Base-by-base conservation (phyloP, 2,113 vertebrate species). In the Galbula dea region DNA sequence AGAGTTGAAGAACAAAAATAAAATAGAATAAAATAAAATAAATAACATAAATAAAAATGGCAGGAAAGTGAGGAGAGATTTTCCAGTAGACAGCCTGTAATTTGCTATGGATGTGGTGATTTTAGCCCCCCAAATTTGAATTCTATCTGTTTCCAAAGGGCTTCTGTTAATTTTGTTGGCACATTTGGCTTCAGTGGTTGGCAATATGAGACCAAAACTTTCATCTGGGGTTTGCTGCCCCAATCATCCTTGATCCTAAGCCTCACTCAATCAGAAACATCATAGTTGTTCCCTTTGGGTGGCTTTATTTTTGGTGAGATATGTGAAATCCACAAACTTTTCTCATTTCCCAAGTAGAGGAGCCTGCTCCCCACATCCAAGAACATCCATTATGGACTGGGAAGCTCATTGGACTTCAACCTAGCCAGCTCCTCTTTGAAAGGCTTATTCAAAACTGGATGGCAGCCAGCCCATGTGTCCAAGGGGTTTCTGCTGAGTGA, bases 71-170 rank as follows among this genome's bases (percentile, higher is more conserved):
- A 89, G 49, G 90, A 96, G 93, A 93, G 88, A 93, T 94, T 97
- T 97, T 96, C 91, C 96, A 95, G 90, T 77, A 91, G 91, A 54
- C 72, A 96, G 65, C 36, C 94, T 97, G 74, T 96, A 97, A 97
- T 97, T 97, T 96, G 79, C 94, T n/a, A 57, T 94, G 92, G 86
- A 95, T 95, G 67, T 87, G 93, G 95, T 79, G 91, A 88, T 94
- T 95, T 85, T 86, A n/a, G n/a, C n/a, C n/a, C 76, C 62, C 77
- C 83, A 95, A 96, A 93, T 94, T 95, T 67, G 83, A 94, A 91
- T 91, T 96, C 88, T 79, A 1, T 76, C 62, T 71, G 65, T 91
- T 92, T 96, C 89, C 85, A 95, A 85, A 73, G 49, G 83, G 45
- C 89, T 89, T 86, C 62, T 92, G 81, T 66, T 93, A 59, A 66